Percentiles rank a stretch among this genome's conserved stretches.
Conservation (phyloP, 1,140 invertebrate species). For the Neodiprion fabricii region DNA sequence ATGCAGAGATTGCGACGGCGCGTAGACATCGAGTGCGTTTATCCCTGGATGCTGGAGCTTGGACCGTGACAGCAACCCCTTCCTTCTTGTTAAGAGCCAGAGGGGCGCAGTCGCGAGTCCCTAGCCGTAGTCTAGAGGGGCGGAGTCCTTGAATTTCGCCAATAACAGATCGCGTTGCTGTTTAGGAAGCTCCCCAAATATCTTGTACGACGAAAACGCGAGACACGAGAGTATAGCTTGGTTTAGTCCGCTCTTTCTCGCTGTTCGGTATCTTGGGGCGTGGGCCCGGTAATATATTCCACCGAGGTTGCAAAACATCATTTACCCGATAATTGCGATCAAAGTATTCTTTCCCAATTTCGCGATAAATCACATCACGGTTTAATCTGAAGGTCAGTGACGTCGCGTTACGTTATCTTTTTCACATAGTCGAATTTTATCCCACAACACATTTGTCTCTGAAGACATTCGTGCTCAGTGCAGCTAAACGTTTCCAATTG, state of each 20-base stretch:
- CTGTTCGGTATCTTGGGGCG: neutral
- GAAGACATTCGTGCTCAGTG: no score
- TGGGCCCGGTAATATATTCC: no score
- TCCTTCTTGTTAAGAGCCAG: neutral
- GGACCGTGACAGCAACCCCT: constrained; percentile 1
- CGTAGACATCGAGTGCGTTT: neutral
- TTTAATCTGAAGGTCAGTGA: no score
- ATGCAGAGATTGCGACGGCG: neutral
- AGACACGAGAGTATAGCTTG: neutral
- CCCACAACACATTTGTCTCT: no score
- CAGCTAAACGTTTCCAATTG: no score
- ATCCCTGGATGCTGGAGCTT: neutral
- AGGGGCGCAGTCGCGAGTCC: neutral
- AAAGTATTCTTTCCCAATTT: no score
- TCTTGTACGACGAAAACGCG: constrained; percentile 5
- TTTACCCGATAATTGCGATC: no score
- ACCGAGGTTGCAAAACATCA: no score
- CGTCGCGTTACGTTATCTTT: no score
- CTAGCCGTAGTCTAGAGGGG: neutral
- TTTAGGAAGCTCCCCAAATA: constrained; percentile 7
- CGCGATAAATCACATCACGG: no score
- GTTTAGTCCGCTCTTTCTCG: neutral
- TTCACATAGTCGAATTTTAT: no score
- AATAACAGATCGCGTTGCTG: constrained; percentile 4
- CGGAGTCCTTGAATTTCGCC: constrained; percentile 2